These are phyloP conservation scores for Spatulosminthurus flaviceps DNA, from an alignment of 2,888 invertebrate genomes.

Conservation along the genomic window DNA sequence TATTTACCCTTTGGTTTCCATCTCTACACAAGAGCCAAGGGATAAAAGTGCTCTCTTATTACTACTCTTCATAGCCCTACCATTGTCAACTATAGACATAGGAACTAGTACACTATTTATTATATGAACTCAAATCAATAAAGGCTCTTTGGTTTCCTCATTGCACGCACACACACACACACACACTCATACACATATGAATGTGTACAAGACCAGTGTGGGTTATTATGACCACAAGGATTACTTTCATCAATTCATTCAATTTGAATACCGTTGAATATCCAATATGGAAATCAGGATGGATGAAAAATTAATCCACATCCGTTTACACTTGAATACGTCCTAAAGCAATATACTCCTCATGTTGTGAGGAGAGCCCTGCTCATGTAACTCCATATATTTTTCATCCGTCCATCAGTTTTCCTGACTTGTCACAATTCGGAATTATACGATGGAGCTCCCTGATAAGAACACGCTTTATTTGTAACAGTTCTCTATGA, in stretches of 20 bases:
- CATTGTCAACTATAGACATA: neutral
- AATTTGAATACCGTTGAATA: neutral
- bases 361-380: too few species aligned
- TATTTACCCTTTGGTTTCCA: too few species aligned
- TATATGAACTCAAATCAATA: neutral
- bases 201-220: neutral
- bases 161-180: neutral
- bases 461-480: neutral
- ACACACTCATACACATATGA: neutral
- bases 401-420: neutral
- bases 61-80: too few species aligned
- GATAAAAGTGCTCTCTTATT: too few species aligned
- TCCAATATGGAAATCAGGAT: constrained; percentile 18
- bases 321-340: neutral
- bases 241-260: neutral
- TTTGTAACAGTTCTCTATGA: too few species aligned
- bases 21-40: too few species aligned
- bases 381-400: too few species aligned
- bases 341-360: too few species aligned
- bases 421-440: neutral
- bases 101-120: neutral
- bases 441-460: neutral
- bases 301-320: constrained; percentile 3
- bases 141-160: neutral
- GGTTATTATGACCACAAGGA: neutral